These are phyloP conservation scores for Eupithecia insigniata DNA, from an alignment of 2,888 invertebrate species.

Conservation along the genomic window DNA sequence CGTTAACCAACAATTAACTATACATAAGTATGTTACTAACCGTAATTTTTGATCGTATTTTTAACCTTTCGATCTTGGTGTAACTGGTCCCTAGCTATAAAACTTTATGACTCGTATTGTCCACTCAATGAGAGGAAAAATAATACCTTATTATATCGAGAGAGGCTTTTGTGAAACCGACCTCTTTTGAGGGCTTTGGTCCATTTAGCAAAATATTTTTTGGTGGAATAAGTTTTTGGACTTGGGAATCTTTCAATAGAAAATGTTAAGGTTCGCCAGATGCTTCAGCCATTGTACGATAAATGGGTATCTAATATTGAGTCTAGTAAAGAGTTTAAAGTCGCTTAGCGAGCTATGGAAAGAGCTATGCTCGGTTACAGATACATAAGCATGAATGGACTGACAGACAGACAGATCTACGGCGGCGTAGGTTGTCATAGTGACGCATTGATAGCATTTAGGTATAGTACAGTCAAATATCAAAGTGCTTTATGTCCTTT, in stretches of 20 bases:
- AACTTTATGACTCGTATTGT: constrained; percentile 73
- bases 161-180: constrained; percentile 35
- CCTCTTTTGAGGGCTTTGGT: constrained; percentile 35
- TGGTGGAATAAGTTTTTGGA: constrained; percentile 3
- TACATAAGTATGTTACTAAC: neutral
- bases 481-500: too few relatives aligned
- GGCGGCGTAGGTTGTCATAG: too few relatives aligned
- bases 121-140: constrained; percentile 67
- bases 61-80: neutral
- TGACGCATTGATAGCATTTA: too few relatives aligned
- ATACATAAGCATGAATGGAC: too few relatives aligned
- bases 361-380: too few relatives aligned
- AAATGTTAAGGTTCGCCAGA: neutral
- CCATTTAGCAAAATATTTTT: constrained; percentile 17
- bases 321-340: too few relatives aligned
- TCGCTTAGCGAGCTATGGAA: too few relatives aligned
- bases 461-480: too few relatives aligned
- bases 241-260: neutral
- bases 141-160: constrained; percentile 61
- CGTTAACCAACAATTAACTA: neutral
- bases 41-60: neutral
- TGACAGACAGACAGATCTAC: too few relatives aligned
- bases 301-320: too few relatives aligned
- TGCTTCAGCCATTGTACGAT: neutral
- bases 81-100: constrained; percentile 54